Base-by-base conservation (phyloP, 2,888 invertebrate genomes). In the Aleiodes testaceus region DNA sequence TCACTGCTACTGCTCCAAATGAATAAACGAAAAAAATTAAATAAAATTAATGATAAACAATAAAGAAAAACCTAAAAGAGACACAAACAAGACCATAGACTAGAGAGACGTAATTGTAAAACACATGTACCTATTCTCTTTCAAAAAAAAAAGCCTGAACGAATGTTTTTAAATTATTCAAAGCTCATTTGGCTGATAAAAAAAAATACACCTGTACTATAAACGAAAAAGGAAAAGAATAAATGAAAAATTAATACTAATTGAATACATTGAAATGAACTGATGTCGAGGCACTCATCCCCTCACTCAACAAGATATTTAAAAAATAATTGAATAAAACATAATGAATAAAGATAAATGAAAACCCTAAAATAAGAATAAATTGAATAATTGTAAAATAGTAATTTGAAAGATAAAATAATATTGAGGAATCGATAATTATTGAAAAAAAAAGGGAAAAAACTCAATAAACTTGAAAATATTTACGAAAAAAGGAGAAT, bases 71-170 rank as follows among this genome's bases (percentile, higher is more conserved):
- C 59, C 55, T 42, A 42, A 16, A 59, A 61, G 52, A 67, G 72
- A 72, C 50, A 72, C 68, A 68, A 68, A 64, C 42, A 74, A 74
- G 70, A 76, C 73, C 65, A 64, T 80, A 82, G 79, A 79, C 65
- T 81, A 79, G 77, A 81, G 75, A 73, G 78, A 79, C 75, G 75
- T 78, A 75, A 78, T 74, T 74, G 74, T 79, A 80, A 72, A 79
- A 77, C 72, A 76, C 78, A 78, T 80, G 80, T 84, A 83, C 80
- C 81, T 83, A 83, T 79, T 80, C 77, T 42, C 75, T 79, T 69
- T 26, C 26, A 70, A 73, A 77, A 77, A 81, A 3, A 26, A 36
- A 36, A 81, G 80, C 80, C 81, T 82, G 79, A 78, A 79, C 72
- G 75, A 79, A 75, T 47, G 59, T 55, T 66, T 55, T 36, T 6